Evolutionary conservation across 2,113 vertebrate species (phyloP).

Genomic region (Rhynchopsitta pachyrhyncha): DNA sequence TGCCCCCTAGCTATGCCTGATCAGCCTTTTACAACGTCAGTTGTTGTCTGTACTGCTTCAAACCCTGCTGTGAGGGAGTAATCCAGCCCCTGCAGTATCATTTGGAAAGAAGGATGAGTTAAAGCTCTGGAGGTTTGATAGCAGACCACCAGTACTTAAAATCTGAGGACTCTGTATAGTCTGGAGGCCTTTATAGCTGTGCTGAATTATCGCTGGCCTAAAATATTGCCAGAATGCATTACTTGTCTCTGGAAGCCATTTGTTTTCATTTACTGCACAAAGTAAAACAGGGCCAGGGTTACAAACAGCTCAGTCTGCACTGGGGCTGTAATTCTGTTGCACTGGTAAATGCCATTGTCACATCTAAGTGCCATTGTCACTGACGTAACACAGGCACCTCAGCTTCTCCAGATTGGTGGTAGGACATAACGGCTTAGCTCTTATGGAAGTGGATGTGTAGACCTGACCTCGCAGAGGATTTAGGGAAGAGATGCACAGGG

Average conservation of each 20-base stretch:
- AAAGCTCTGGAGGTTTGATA: not conserved
- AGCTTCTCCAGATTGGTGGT: not conserved
- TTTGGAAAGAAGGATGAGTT: not conserved
- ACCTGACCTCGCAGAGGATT: not conserved
- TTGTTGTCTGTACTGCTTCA: not conserved
- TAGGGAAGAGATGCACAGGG: not conserved
- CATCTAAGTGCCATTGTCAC: not conserved
- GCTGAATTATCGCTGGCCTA: not conserved
- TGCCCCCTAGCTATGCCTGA: not conserved
- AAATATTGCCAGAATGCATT: not conserved
- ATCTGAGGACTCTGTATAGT: not conserved
- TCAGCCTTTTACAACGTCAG: not conserved
- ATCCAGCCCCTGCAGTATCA: not conserved
- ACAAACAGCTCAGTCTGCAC: not conserved
- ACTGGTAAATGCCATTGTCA: not conserved
- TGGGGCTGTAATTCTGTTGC: not conserved
- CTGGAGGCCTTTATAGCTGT: not conserved
- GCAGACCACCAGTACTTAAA: not conserved
- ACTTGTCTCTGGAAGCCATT: not conserved
- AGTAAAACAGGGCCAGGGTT: not conserved
- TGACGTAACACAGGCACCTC: not conserved
- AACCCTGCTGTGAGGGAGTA: not conserved
- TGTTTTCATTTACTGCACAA: not conserved
- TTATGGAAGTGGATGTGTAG: not conserved
- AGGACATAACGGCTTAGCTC: not conserved